Base-by-base conservation (phyloP, 2,888 invertebrate genomes). In the Tuberolachnus salignus region DNA sequence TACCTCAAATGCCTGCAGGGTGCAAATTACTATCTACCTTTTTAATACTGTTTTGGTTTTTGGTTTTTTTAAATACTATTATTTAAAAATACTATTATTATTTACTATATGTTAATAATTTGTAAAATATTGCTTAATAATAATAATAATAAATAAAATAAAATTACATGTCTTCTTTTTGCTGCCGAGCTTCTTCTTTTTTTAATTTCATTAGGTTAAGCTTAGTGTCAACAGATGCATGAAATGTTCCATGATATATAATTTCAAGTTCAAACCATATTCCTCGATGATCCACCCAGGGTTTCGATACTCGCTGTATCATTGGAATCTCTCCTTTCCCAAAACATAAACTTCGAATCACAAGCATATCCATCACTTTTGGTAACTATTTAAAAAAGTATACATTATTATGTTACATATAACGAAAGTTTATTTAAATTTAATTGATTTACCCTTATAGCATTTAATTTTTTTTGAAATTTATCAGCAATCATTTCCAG, bases 201-300 rank as follows among this genome's bases (percentile, higher is more conserved):
- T 82, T 89, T 80, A 92, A 85, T 84, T 91, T 92, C 88, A 93
- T 89, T 63, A 94, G 86, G 87, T 96, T 96, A 83, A 96, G 88
- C 85, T 95, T 95, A 1, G 96, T 96, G 84, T 94, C 93, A 51
- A 97, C 88, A 1, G 92, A 92, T 88, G 96, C 91, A 82, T 90
- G 89, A 59, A 94, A 89, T 82, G 89, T 89, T 70, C 95, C 95
- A 83, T 91, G 90, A 86, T 95, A 95, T 3, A 89, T 89, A 80
- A 95, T 86, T 84, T 94, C 92, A 16, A 95, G 87, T 86, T 96
- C 94, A 0, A 95, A 88, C 96, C 97, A 97, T 78, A 96, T 87
- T 53, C 97, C 97, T 84, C 80, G 69, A 72, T 80, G 80, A 67
- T 81, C 81, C 8, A 80, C 3, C 70, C 80, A 57, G 6, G 81